These are phyloP conservation scores for Eulemur rubriventer DNA, from an alignment of 2,797 vertebrate genomes.

Conservation along the genomic window DNA sequence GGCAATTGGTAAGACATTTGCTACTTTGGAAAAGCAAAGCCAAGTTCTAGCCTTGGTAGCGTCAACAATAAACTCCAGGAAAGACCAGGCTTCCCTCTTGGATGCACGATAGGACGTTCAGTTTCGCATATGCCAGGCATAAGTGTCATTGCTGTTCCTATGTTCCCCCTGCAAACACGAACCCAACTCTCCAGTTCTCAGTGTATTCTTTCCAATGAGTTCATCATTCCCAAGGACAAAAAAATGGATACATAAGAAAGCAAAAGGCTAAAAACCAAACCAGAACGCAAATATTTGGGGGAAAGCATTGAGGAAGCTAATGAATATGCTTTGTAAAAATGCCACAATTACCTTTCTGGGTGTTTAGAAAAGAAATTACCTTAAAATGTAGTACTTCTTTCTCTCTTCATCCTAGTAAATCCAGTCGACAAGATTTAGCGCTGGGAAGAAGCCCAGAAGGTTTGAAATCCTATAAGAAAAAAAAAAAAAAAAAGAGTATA, in stretches of 20 bases:
- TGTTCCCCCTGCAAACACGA: neutral
- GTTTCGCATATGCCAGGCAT: neutral
- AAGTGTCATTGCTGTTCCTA: neutral
- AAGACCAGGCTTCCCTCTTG: neutral
- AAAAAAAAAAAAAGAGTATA: slow-evolving; percentile 52
- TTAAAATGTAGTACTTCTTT: slow-evolving; percentile 59
- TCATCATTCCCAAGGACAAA: neutral
- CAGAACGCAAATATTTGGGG: neutral
- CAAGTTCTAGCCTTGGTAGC: neutral
- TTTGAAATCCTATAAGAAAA: slow-evolving; percentile 73
- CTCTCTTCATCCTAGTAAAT: slow-evolving; percentile 59
- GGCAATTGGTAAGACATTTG: neutral
- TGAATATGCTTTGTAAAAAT: neutral
- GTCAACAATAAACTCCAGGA: neutral
- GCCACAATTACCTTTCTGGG: slow-evolving; percentile 28
- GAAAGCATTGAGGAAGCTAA: neutral
- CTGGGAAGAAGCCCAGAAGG: slow-evolving; percentile 78
- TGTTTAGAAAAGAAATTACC: slow-evolving; percentile 54
- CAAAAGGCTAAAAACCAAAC: slow-evolving; percentile 22
- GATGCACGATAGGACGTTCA: neutral
- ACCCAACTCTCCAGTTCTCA: neutral
- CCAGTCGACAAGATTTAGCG: slow-evolving; percentile 64
- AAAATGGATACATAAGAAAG: neutral
- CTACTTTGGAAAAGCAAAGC: neutral
- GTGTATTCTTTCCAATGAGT: neutral